Conservation (phyloP, 1,140 invertebrate species). For the Gryllus bimaculatus region DNA sequence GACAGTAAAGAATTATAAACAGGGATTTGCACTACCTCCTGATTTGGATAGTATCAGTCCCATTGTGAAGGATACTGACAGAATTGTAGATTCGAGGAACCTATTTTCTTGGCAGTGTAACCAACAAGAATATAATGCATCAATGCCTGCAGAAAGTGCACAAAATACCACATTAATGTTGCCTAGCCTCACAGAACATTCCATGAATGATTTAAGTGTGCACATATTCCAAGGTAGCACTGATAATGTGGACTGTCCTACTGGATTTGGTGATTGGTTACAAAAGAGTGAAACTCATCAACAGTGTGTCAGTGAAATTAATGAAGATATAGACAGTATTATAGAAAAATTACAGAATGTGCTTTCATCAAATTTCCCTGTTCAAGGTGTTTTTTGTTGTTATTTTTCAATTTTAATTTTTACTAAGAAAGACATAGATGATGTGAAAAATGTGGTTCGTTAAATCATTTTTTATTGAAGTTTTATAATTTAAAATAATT, state of each 20-base stretch:
- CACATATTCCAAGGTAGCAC: conserved; percentile 38
- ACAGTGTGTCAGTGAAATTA: conserved; percentile 40
- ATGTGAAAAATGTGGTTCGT: too few species aligned
- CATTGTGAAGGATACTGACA: conserved; percentile 28
- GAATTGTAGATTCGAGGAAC: neutral
- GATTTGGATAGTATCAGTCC: conserved; percentile 41
- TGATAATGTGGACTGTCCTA: neutral
- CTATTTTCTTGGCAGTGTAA: neutral
- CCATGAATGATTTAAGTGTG: conserved; percentile 45
- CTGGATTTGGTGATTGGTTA: neutral
- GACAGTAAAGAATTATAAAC: conserved; percentile 16
- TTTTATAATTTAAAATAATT: too few species aligned
- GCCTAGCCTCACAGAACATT: conserved; percentile 30
- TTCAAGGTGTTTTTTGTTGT: conserved; percentile 36
- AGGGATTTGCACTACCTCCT: conserved; percentile 15
- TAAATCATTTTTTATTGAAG: too few species aligned
- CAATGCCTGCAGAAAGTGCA: neutral
- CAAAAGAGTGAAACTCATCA: conserved; percentile 31
- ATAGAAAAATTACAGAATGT: conserved; percentile 48
- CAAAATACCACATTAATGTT: neutral
- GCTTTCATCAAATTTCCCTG: conserved; percentile 45
- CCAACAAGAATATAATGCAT: neutral
- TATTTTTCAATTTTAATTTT: too few species aligned
- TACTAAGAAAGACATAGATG: too few species aligned
- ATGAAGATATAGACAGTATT: conserved; percentile 47